Evolutionary conservation across 2,888 invertebrate species (phyloP).

Genomic region (Dioctria linearis): DNA sequence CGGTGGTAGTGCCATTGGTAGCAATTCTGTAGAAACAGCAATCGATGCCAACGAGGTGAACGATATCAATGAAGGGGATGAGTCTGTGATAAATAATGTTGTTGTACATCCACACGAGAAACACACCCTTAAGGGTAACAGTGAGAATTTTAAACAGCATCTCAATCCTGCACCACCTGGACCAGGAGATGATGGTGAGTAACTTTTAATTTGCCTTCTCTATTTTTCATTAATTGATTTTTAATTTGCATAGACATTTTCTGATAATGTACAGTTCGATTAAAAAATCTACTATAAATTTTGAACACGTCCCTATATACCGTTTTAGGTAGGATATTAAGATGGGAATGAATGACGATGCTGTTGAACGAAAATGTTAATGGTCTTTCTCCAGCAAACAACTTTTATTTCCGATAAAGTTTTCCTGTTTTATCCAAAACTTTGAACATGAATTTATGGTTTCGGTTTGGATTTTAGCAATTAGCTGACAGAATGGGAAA

Average conservation of each 20-base stretch:
- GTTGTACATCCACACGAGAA: conserved; percentile 63
- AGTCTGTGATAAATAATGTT: conserved; percentile 64
- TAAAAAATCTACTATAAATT: background rate
- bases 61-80: conserved; percentile 53
- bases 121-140: conserved; percentile 40
- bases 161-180: conserved; percentile 11
- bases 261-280: background rate
- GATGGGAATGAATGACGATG: no score
- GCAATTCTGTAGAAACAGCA: conserved; percentile 59
- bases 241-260: conserved; percentile 23
- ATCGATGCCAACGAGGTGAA: conserved; percentile 62
- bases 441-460: background rate
- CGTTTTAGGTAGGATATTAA: no score
- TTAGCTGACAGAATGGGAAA: background rate
- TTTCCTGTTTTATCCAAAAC: background rate
- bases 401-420: background rate
- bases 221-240: conserved; percentile 7
- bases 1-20: conserved; percentile 55
- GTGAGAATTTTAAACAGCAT: conserved; percentile 39
- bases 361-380: background rate
- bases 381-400: background rate
- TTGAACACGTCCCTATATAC: background rate
- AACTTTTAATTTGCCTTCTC: conserved; percentile 18
- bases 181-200: conserved; percentile 46
- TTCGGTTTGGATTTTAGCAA: background rate